Evolutionary conservation across 2,113 vertebrate genomes (phyloP).

Genomic region (Triplophysa dalaica): DNA sequence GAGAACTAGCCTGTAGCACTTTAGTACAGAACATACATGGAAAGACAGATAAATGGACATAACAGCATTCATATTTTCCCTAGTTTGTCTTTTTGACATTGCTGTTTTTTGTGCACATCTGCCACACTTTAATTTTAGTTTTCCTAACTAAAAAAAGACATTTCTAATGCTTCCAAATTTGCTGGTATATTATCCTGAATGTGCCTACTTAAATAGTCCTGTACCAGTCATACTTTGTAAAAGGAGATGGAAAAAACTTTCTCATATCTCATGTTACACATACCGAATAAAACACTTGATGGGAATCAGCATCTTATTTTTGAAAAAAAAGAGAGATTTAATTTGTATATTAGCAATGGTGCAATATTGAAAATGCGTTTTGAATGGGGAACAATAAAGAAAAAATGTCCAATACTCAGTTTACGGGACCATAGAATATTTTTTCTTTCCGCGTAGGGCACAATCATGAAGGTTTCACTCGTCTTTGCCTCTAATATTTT

Average conservation of each 20-base stretch:
- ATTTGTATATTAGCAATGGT: conserved; percentile 26
- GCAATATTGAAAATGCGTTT: conserved; percentile 25
- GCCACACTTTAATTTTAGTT: conserved; percentile 53
- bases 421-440: conserved; percentile 1
- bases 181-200: conserved; percentile 70
- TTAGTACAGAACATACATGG: conserved; percentile 64
- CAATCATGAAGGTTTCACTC: conserved; percentile 11
- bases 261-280: conserved; percentile 5
- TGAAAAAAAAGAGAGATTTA: background rate
- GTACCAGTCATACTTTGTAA: conserved; percentile 40
- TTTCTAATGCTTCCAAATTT: conserved; percentile 71
- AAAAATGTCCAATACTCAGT: background rate
- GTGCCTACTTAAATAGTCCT: conserved; percentile 72
- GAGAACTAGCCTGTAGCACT: conserved; percentile 70
- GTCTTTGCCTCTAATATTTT: conserved; percentile 1
- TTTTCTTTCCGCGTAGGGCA: conserved; percentile 22
- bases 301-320: conserved; percentile 29
- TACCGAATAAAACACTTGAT: conserved; percentile 12
- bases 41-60: conserved; percentile 22
- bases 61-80: conserved; percentile 11
- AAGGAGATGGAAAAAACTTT: conserved; percentile 21
- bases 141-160: conserved; percentile 58
- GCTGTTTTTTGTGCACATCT: conserved; percentile 37
- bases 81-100: conserved; percentile 36
- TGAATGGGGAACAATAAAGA: conserved; percentile 2